Evolutionary conservation across 2,113 vertebrate genomes (phyloP).

Genomic region (Brienomyrus longianalis): DNA sequence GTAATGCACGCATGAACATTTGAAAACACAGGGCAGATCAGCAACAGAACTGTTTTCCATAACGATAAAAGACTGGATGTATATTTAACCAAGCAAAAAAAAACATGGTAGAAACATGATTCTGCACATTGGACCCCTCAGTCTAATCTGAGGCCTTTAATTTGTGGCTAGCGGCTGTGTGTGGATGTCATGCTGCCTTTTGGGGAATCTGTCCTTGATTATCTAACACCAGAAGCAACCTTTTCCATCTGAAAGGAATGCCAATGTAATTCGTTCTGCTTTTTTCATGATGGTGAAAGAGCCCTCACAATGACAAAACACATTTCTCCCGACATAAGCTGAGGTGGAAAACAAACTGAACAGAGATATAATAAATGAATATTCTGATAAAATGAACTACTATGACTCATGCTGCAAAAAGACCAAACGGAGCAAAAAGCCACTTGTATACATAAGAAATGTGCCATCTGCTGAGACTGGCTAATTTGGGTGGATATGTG

Average conservation of each 20-base stretch:
- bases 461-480: not conserved
- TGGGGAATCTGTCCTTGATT: not conserved
- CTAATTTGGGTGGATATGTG: not conserved
- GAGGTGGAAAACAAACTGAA: not conserved
- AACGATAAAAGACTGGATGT: not conserved
- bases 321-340: not conserved
- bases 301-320: not conserved
- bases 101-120: not conserved
- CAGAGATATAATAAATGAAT: not conserved
- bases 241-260: not conserved
- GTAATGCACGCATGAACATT: not conserved
- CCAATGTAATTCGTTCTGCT: not conserved
- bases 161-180: not conserved
- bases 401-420: not conserved
- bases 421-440: not conserved
- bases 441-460: not conserved
- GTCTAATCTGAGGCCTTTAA: not conserved
- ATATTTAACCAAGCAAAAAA: not conserved
- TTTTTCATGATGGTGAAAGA: not conserved
- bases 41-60: not conserved
- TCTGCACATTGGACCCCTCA: not conserved
- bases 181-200: not conserved
- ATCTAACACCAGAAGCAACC: not conserved
- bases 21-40: not conserved
- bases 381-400: not conserved